Percentiles rank a stretch among this genome's conserved stretches.
Evolutionary conservation across 2,888 invertebrate genomes (phyloP).

Genomic region (Empis livida): DNA sequence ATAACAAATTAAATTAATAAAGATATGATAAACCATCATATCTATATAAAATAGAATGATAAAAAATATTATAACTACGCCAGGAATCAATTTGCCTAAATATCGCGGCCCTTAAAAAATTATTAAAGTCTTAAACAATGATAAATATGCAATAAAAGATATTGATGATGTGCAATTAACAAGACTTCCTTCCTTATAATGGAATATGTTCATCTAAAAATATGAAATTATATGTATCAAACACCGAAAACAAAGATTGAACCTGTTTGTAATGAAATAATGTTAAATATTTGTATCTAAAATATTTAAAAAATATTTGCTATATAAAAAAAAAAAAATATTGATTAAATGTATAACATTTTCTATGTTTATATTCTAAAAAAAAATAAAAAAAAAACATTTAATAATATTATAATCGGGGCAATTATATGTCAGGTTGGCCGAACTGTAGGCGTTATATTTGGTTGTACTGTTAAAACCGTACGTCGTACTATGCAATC

Average conservation of each 20-base stretch:
- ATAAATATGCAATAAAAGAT: conserved; percentile 14
- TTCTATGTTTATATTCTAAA: too few species aligned
- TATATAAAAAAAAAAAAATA: too few species aligned
- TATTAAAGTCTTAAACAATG: conserved; percentile 10
- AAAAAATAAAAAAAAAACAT: too few species aligned
- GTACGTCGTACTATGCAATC: background rate
- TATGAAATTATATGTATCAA: conserved; percentile 3
- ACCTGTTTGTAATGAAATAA: background rate
- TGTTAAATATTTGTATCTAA: too few species aligned
- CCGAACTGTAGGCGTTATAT: too few species aligned
- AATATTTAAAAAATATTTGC: too few species aligned
- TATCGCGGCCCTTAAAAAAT: conserved; percentile 15
- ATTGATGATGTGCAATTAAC: conserved; percentile 6
- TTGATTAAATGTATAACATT: too few species aligned
- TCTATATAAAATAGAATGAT: conserved; percentile 12
- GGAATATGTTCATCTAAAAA: conserved; percentile 5
- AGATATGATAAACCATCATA: conserved; percentile 15
- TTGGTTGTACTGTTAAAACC: background rate
- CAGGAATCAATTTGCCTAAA: conserved; percentile 15
- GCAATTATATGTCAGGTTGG: too few species aligned
- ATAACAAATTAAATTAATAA: conserved; percentile 17
- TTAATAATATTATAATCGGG: too few species aligned
- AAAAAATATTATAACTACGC: conserved; percentile 11
- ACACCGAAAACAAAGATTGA: background rate
- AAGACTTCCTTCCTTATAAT: conserved; percentile 3